phyloP scores from a whole-genome alignment of 2,113 vertebrate genomes.

The Serilophus lunatus region DNA sequence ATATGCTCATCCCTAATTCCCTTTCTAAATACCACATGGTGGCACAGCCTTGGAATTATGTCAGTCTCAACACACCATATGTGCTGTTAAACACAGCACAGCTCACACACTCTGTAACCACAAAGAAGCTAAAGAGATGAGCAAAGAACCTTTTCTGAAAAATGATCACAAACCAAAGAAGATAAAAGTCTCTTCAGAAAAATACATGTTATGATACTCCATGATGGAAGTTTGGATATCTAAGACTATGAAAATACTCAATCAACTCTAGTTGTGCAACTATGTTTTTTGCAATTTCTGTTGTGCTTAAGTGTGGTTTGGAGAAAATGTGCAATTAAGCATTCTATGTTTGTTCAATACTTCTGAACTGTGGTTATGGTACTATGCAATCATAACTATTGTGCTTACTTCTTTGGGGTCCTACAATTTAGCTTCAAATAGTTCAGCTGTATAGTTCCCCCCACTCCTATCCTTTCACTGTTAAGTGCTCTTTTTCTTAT shows the following conservation, averaged over 20 bases:
- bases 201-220: not conserved
- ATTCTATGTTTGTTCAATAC: not conserved
- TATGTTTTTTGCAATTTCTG: not conserved
- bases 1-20: not conserved
- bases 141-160: not conserved
- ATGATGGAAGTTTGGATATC: not conserved
- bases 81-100: not conserved
- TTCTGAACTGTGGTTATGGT: not conserved
- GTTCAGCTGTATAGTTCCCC: not conserved
- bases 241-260: not conserved
- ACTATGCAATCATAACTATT: not conserved
- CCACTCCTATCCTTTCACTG: not conserved
- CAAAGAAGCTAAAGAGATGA: not conserved
- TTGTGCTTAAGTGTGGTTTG: not conserved
- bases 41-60: not conserved
- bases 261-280: not conserved
- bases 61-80: not conserved
- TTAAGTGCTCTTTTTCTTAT: slow-evolving; percentile 1
- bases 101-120: not conserved
- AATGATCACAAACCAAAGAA: not conserved
- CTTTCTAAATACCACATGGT: not conserved
- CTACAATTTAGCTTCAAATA: not conserved
- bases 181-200: not conserved
- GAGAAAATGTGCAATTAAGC: not conserved
- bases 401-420: not conserved